A percentile compares a stretch with the other conserved stretches of the same genome.
These are phyloP conservation scores for Phaonia tiefii DNA, from an alignment of 2,888 invertebrate genomes.

Conservation along the genomic window DNA sequence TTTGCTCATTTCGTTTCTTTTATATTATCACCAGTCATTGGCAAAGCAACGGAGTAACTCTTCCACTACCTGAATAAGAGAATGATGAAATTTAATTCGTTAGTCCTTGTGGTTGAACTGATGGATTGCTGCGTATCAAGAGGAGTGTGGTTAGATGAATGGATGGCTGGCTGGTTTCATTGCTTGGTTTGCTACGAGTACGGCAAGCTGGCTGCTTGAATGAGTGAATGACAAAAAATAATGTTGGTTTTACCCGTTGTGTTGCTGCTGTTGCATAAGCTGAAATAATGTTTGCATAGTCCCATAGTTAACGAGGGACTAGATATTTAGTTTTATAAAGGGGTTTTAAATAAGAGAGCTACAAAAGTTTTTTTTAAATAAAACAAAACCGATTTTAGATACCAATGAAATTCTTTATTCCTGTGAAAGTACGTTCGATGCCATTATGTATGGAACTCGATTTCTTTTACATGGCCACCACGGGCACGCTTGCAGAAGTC, in stretches of 20 bases:
- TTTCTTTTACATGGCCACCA: too few relatives aligned
- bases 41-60: conserved; percentile 59
- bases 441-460: too few relatives aligned
- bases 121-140: too few relatives aligned
- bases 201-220: conserved; percentile 26
- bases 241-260: conserved; percentile 24
- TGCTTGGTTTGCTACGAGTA: neutral
- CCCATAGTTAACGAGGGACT: neutral
- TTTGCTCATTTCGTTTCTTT: conserved; percentile 5
- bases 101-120: conserved; percentile 50
- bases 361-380: too few relatives aligned
- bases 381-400: too few relatives aligned
- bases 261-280: conserved; percentile 18
- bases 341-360: too few relatives aligned
- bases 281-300: conserved; percentile 1
- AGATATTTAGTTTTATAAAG: neutral
- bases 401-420: too few relatives aligned
- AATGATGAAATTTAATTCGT: conserved; percentile 64
- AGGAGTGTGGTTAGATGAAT: conserved; percentile 49
- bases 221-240: conserved; percentile 22
- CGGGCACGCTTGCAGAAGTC: too few relatives aligned
- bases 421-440: too few relatives aligned
- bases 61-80: conserved; percentile 60
- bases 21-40: conserved; percentile 43
- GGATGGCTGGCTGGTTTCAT: conserved; percentile 22